phyloP scores from a whole-genome alignment of 2,797 vertebrate species.

The Siniperca obscura region DNA sequence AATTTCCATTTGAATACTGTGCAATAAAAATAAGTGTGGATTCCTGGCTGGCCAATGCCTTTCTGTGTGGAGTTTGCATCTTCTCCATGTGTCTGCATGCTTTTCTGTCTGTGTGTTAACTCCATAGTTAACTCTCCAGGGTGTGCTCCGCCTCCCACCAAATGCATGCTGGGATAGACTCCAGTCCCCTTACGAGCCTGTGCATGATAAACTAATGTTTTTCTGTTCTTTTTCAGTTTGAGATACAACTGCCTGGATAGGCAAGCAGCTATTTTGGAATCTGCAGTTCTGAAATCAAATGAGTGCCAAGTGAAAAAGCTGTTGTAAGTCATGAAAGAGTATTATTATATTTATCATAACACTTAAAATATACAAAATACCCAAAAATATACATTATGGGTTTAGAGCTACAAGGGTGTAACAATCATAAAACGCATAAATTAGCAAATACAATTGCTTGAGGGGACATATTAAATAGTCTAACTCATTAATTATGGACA shows the following conservation, averaged over 20 bases:
- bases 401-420: too few species aligned
- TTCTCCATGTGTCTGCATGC: not conserved
- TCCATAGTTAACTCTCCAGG: not conserved
- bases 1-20: not conserved
- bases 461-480: not conserved
- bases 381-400: not conserved
- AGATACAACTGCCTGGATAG: slow-evolving; percentile 81
- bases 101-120: not conserved
- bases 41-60: not conserved
- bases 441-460: not conserved
- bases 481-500: not conserved
- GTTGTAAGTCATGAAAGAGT: slow-evolving; percentile 68
- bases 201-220: slow-evolving; percentile 6
- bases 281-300: slow-evolving; percentile 73
- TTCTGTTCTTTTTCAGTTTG: slow-evolving; percentile 65
- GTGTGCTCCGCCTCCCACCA: not conserved
- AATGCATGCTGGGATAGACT: slow-evolving; percentile 7
- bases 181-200: not conserved
- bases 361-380: not conserved
- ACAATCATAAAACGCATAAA: not conserved
- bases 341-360: not conserved
- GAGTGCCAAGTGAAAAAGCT: slow-evolving; percentile 80
- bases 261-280: slow-evolving; percentile 77
- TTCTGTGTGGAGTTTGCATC: not conserved
- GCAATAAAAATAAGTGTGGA: not conserved